Percentiles rank a stretch among this genome's conserved stretches.
Conservation (phyloP, 1,140 invertebrate genomes). For the Anthonomus grandis region DNA sequence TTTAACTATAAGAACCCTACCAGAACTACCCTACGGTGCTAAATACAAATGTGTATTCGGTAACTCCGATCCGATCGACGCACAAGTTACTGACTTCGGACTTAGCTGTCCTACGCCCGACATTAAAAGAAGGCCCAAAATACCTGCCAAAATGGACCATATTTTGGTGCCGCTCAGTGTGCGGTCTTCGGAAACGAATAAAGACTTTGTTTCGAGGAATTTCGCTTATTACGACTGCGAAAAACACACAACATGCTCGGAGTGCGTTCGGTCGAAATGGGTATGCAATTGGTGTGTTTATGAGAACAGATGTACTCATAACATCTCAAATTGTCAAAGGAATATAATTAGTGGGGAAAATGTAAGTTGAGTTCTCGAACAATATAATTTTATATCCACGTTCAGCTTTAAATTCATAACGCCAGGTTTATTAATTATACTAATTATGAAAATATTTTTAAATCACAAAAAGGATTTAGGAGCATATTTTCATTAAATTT, state of each 20-base stretch:
- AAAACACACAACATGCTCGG: constrained; percentile 78
- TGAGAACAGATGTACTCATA: constrained; percentile 90
- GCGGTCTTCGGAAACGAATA: constrained; percentile 88
- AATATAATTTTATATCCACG: no score
- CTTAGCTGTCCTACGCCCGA: constrained; percentile 83
- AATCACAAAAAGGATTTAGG: no score
- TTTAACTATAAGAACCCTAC: constrained; percentile 83
- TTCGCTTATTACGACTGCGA: constrained; percentile 95
- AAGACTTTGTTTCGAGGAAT: constrained; percentile 89
- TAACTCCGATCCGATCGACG: constrained; percentile 80
- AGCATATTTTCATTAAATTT: no score
- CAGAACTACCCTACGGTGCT: constrained; percentile 81
- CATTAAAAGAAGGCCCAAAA: constrained; percentile 70
- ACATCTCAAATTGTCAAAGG: constrained; percentile 74
- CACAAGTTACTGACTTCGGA: constrained; percentile 73
- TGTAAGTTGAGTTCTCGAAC: constrained; percentile 53
- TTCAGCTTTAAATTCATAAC: no score
- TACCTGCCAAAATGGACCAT: constrained; percentile 80
- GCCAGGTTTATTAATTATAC: no score
- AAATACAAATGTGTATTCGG: constrained; percentile 95
- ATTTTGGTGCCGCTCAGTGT: constrained; percentile 89
- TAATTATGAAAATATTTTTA: no score
- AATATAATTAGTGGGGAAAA: constrained; percentile 82
- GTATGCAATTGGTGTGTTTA: constrained; percentile 95
- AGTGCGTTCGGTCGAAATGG: constrained; percentile 86